Evolutionary conservation across 53 echinoderm and acorn worm genomes (phyloP).

Genomic region (Zoroaster sp.): DNA sequence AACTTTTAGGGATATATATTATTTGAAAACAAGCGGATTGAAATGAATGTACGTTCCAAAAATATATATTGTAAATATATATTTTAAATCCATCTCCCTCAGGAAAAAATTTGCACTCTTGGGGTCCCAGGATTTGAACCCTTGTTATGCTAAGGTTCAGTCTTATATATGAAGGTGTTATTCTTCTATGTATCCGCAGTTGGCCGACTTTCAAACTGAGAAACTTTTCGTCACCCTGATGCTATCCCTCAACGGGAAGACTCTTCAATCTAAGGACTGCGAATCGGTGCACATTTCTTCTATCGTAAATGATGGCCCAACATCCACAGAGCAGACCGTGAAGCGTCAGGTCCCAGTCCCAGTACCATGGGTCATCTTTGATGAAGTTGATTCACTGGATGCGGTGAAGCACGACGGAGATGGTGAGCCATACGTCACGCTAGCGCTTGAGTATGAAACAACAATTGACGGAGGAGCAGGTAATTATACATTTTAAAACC

Average conservation of each 20-base stretch:
- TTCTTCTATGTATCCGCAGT: background rate
- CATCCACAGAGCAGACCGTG: background rate
- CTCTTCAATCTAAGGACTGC: background rate
- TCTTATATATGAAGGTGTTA: background rate
- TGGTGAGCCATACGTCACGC: background rate
- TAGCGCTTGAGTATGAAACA: background rate
- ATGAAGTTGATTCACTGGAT: background rate
- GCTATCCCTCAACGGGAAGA: background rate
- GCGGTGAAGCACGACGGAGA: background rate
- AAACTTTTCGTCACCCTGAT: background rate
- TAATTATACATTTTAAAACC: background rate
- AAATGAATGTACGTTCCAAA: background rate
- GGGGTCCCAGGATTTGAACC: no score
- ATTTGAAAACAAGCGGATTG: background rate
- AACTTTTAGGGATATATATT: background rate
- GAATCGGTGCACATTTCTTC: background rate
- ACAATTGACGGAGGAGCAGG: background rate
- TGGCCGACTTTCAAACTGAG: constrained; percentile 18
- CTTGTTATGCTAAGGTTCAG: background rate
- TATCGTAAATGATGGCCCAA: background rate
- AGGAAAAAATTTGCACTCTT: no score
- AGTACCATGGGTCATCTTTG: background rate
- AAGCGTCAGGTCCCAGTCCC: background rate
- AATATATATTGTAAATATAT: background rate
- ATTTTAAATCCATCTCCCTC: no score